A percentile compares a stretch with the other conserved stretches of the same genome.
These are phyloP conservation scores for Bucorvus abyssinicus DNA, from an alignment of 2,797 vertebrate genomes.

Conservation along the genomic window DNA sequence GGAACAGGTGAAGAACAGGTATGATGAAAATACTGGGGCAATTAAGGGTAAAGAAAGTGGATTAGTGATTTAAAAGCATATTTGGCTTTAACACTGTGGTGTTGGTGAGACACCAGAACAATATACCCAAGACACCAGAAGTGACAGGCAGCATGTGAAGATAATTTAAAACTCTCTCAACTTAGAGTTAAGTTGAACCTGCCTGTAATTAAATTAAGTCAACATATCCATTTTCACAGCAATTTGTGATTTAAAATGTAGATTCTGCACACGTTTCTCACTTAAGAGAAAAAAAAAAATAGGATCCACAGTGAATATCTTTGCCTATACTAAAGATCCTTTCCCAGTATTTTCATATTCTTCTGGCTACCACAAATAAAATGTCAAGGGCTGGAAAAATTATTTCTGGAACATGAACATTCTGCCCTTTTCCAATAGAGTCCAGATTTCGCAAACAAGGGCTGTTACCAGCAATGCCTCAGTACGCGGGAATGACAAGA, in stretches of 20 bases:
- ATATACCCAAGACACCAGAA: background rate
- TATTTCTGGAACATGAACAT: background rate
- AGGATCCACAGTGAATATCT: background rate
- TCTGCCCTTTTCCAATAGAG: background rate
- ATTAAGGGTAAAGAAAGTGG: background rate
- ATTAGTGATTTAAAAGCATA: background rate
- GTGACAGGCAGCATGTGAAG: background rate
- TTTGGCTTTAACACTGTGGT: background rate
- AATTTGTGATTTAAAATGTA: background rate
- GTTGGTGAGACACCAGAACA: background rate
- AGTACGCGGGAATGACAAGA: background rate
- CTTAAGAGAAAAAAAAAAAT: background rate
- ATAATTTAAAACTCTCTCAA: background rate
- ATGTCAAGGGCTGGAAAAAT: background rate
- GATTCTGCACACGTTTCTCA: background rate
- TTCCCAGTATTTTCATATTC: background rate
- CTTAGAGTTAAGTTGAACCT: background rate
- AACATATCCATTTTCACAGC: background rate
- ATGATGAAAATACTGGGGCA: background rate
- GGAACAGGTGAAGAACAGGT: background rate
- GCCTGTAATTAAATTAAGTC: background rate
- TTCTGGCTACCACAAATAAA: background rate
- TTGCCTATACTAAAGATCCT: background rate
- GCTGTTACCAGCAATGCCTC: background rate
- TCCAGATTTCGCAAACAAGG: background rate